Percentiles rank a stretch among this genome's conserved stretches.
These are phyloP conservation scores for Sthenelais limicola DNA, from an alignment of 2,888 invertebrate genomes.

Conservation along the genomic window DNA sequence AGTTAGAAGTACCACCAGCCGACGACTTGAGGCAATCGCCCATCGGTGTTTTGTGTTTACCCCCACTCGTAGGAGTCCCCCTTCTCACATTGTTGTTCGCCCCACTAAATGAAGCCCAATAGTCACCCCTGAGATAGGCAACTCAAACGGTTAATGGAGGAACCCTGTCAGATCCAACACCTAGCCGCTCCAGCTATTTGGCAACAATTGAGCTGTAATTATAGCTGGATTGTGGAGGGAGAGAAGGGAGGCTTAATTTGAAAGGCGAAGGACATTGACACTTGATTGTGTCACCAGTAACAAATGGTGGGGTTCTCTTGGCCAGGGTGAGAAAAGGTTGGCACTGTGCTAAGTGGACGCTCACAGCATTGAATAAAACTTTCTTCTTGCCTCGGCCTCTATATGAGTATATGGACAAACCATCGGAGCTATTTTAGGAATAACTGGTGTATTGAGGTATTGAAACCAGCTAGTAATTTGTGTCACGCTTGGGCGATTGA, in stretches of 20 bases:
- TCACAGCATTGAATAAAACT: no score
- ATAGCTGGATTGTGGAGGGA: constrained; percentile 26
- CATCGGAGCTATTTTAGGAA: no score
- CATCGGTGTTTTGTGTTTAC: neutral
- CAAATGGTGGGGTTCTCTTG: constrained; percentile 11
- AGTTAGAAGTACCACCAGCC: no score
- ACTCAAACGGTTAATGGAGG: constrained; percentile 35
- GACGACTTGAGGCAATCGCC: no score
- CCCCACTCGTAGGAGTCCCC: constrained; percentile 21
- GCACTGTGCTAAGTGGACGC: no score
- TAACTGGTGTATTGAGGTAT: no score
- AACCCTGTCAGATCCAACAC: constrained; percentile 37
- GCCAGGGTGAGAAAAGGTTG: no score
- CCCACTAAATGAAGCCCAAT: constrained; percentile 26
- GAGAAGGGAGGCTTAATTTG: constrained; percentile 30
- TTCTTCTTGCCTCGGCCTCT: no score
- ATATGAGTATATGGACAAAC: no score
- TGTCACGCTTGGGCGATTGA: no score
- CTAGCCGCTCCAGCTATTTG: constrained; percentile 28
- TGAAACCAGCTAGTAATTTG: no score
- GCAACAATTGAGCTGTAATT: constrained; percentile 36
- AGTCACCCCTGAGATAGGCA: constrained; percentile 29
- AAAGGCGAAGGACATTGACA: constrained; percentile 1
- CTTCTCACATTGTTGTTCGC: constrained; percentile 11
- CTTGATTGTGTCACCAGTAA: constrained; percentile 21